Percentiles rank a stretch among this genome's conserved stretches.
These are phyloP conservation scores for Amblyornis subalaris DNA, from an alignment of 2,113 vertebrate genomes.

Conservation along the genomic window DNA sequence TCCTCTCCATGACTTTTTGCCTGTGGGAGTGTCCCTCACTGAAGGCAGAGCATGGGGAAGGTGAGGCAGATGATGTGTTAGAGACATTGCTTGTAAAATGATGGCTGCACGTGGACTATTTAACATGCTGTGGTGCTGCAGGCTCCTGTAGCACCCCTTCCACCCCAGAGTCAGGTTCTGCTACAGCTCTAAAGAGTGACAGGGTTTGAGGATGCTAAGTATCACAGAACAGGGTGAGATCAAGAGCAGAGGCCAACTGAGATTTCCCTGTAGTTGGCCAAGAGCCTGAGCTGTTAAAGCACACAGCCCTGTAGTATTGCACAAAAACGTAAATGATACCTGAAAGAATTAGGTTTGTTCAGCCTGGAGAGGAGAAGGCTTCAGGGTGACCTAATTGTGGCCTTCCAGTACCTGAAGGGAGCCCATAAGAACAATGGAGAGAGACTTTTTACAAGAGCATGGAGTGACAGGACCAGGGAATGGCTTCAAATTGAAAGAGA, in stretches of 20 bases:
- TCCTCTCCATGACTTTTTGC: background rate
- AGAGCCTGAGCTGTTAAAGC: background rate
- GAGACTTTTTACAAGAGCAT: background rate
- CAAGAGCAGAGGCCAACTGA: background rate
- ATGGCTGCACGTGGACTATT: background rate
- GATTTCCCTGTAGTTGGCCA: background rate
- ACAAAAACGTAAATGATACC: background rate
- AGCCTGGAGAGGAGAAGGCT: background rate
- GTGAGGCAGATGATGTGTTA: background rate
- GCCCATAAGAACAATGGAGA: background rate
- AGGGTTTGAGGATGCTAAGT: background rate
- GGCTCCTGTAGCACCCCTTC: fast-evolving
- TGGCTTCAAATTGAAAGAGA: background rate
- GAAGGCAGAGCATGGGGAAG: background rate
- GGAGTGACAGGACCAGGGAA: background rate
- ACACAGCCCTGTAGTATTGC: background rate
- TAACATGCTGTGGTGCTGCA: background rate
- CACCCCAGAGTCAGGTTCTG: background rate
- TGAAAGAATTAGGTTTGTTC: background rate
- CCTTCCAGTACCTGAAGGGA: background rate
- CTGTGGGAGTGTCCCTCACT: background rate
- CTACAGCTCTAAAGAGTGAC: background rate
- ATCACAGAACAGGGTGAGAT: background rate
- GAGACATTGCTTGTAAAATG: background rate
- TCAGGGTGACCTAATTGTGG: background rate